Evolutionary conservation across 2,113 vertebrate genomes (phyloP).

Genomic region (Pristiophorus japonicus): DNA sequence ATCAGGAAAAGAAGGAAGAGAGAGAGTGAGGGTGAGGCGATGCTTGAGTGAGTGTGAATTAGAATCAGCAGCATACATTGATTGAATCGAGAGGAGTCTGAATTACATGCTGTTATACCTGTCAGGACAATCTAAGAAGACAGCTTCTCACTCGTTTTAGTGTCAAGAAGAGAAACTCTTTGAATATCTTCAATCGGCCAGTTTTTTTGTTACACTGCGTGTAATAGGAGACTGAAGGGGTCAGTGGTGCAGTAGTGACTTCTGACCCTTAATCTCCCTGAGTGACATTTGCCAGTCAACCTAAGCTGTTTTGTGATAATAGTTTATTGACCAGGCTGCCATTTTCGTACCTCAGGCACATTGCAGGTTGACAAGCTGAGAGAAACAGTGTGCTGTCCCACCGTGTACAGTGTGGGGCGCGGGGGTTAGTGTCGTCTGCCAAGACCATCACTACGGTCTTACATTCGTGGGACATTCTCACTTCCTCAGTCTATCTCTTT

Average conservation of each 20-base stretch:
- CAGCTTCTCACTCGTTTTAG: conserved; percentile 16
- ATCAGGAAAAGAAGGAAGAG: conserved; percentile 45
- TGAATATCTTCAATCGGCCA: background rate
- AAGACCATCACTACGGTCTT: background rate
- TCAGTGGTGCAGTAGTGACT: conserved; percentile 58
- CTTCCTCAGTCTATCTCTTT: background rate
- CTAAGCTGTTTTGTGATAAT: conserved; percentile 57
- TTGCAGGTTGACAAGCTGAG: background rate
- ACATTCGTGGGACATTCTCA: background rate
- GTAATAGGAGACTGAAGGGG: conserved; percentile 54
- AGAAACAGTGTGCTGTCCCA: background rate
- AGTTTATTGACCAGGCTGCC: conserved; percentile 62
- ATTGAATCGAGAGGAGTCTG: conserved; percentile 52
- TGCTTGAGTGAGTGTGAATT: conserved; percentile 52
- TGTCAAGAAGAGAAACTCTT: background rate
- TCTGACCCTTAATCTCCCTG: conserved; percentile 57
- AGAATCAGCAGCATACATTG: conserved; percentile 53
- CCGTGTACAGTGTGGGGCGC: background rate
- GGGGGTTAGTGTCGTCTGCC: background rate
- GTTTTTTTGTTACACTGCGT: background rate
- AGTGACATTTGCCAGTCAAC: conserved; percentile 58
- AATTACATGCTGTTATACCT: conserved; percentile 49
- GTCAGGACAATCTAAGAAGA: conserved; percentile 46
- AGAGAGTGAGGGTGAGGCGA: conserved; percentile 45
- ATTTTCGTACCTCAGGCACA: conserved; percentile 16